These are phyloP conservation scores for Simalia tracyae DNA, from an alignment of 2,797 vertebrate species.

Conservation along the genomic window DNA sequence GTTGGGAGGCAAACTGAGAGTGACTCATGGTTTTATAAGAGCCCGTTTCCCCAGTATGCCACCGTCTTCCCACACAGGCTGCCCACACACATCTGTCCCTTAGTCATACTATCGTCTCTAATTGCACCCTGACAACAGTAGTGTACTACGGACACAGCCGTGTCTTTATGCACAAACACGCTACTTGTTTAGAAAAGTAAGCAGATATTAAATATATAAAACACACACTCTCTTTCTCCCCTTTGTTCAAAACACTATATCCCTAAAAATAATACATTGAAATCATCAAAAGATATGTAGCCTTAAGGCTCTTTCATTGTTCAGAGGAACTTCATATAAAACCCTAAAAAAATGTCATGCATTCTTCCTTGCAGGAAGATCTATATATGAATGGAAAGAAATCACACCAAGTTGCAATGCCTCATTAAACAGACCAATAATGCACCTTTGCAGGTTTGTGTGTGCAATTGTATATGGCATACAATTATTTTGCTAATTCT, in stretches of 20 bases:
- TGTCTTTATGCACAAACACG: background rate
- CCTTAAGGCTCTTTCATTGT: background rate
- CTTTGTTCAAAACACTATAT: background rate
- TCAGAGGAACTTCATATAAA: background rate
- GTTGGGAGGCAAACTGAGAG: background rate
- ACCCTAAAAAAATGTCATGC: background rate
- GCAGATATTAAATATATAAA: background rate
- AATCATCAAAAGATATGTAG: background rate
- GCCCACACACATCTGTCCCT: conserved; percentile 32
- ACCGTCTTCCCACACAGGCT: conserved; percentile 21
- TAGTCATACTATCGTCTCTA: conserved; percentile 21
- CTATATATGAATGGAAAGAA: background rate
- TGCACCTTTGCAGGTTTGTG: background rate
- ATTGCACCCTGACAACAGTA: background rate
- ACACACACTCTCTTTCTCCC: background rate
- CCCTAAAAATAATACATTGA: background rate
- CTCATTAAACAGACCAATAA: background rate
- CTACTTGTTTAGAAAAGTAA: background rate
- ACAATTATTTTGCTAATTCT: background rate
- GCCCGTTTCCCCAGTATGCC: background rate
- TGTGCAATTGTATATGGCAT: background rate
- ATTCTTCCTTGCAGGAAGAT: background rate
- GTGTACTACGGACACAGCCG: background rate
- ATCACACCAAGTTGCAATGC: background rate
- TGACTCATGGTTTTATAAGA: conserved; percentile 20